phyloP scores from a whole-genome alignment of 2,113 vertebrate species.

The human region DNA sequence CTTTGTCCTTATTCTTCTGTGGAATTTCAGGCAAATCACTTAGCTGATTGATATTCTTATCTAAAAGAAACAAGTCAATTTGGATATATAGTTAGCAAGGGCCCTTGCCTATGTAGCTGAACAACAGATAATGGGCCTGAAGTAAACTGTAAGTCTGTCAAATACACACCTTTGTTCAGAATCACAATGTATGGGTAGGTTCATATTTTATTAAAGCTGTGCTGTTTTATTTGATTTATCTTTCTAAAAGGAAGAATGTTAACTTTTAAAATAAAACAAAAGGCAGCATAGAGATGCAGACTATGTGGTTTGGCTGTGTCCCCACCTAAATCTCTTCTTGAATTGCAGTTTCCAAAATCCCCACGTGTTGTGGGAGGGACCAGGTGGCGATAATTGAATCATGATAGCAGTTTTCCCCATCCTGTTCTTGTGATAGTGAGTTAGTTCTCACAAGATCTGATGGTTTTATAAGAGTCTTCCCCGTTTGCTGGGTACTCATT shows the following conservation, averaged over 20 bases:
- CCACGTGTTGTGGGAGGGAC: no score
- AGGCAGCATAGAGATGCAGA: not conserved
- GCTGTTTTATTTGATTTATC: not conserved
- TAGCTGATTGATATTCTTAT: not conserved
- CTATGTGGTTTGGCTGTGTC: not conserved
- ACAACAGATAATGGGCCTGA: not conserved
- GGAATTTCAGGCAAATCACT: not conserved
- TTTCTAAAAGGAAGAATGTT: not conserved
- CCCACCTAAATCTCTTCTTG: no score
- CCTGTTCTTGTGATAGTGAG: no score
- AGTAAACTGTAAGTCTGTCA: not conserved
- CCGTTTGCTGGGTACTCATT: no score
- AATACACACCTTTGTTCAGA: not conserved
- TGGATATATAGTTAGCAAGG: not conserved
- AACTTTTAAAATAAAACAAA: not conserved
- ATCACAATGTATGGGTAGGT: not conserved
- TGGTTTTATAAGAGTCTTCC: no score
- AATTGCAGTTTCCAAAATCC: no score
- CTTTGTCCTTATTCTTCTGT: not conserved
- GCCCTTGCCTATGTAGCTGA: not conserved
- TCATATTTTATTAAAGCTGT: conserved; percentile 10
- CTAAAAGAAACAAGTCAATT: not conserved
- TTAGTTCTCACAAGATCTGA: no score
- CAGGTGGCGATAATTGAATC: no score
- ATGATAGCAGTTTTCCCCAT: no score